Conservation (phyloP, 2,113 vertebrate species). For the Hippocampus abdominalis region DNA sequence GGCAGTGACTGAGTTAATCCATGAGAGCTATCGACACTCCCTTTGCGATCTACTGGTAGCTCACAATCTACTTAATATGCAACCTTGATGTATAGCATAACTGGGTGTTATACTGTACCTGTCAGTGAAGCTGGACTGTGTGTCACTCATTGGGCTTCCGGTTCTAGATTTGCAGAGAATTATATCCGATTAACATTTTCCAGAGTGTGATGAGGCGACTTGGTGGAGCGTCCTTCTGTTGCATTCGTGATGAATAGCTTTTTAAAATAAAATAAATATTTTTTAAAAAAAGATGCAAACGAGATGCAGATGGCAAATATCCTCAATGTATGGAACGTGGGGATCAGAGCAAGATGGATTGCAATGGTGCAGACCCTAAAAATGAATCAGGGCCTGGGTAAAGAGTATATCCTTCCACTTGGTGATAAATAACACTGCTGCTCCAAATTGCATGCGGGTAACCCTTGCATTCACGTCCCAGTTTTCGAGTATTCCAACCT, state of each 20-base stretch:
- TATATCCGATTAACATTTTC: slow-evolving; percentile 90
- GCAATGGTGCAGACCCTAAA: slow-evolving; percentile 34
- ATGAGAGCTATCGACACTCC: too few relatives aligned
- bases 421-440: slow-evolving; percentile 30
- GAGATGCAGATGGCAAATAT: background rate
- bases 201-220: slow-evolving; percentile 53
- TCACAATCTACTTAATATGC: too few relatives aligned
- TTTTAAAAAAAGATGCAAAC: background rate
- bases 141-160: slow-evolving; percentile 98
- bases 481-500: slow-evolving; percentile 35
- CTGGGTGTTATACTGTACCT: slow-evolving; percentile 70
- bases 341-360: slow-evolving; percentile 19
- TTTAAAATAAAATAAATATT: slow-evolving; percentile 27
- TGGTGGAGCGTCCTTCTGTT: slow-evolving; percentile 51
- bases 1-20: too few relatives aligned
- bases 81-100: background rate
- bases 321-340: background rate
- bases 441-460: slow-evolving; percentile 40
- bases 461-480: slow-evolving; percentile 50
- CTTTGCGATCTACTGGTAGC: too few relatives aligned
- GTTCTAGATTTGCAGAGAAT: slow-evolving; percentile 72
- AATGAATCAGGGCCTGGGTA: slow-evolving; percentile 47
- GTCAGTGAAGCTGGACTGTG: slow-evolving; percentile 92
- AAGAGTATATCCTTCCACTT: slow-evolving; percentile 27
- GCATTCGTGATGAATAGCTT: slow-evolving; percentile 50